Base-by-base conservation (phyloP, 2,113 vertebrate genomes). In the Calypte anna region DNA sequence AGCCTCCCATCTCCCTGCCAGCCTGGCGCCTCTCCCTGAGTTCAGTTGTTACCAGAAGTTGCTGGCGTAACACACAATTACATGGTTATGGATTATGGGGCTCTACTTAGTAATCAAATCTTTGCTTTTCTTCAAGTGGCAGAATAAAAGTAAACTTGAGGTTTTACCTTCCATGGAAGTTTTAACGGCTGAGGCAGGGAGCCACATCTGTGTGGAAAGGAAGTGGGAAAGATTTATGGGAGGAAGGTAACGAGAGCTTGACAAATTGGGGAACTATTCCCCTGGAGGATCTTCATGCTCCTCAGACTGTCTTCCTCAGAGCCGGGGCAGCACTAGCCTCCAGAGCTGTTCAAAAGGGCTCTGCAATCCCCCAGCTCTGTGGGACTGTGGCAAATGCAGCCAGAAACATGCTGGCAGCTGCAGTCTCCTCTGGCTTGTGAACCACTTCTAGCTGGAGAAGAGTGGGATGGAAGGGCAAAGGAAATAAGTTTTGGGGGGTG, bases 171-270 rank as follows among this genome's bases (percentile, higher is more conserved):
- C 55, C 2, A 3, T 63, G 33, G 46, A 94, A 79, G 43, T 91
- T 89, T 89, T 85, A 82, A 80, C 2, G 4, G 30, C 74, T 33
- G 54, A 91, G 70, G 20, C 50, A 91, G 55, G 62, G 83, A 75
- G 70, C 46, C 67, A 43, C 70, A 78, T 87, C 27, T 82, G 40
- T 64, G 57, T 68, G 17, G 87, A 87, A 66, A 89, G 89, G 81
- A 94, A 94, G 76, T 51, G 7, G 54, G 43, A 79, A 93, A 89
- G 89, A 92, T 96, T 95, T 97, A 92, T 94, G 78, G 84, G 51
- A 82, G 75, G 87, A 94, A 80, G 55, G 92, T 91, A 92, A 85
- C 0, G 1, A 74, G 87, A 94, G 70, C 89, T 94, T 95, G 87
- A 95, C 44, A 94, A 90, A 88, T 57, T 51, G 51, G 28, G 12